Conservation (phyloP, 2,888 invertebrate species). For the Drosophila vallismaia region DNA sequence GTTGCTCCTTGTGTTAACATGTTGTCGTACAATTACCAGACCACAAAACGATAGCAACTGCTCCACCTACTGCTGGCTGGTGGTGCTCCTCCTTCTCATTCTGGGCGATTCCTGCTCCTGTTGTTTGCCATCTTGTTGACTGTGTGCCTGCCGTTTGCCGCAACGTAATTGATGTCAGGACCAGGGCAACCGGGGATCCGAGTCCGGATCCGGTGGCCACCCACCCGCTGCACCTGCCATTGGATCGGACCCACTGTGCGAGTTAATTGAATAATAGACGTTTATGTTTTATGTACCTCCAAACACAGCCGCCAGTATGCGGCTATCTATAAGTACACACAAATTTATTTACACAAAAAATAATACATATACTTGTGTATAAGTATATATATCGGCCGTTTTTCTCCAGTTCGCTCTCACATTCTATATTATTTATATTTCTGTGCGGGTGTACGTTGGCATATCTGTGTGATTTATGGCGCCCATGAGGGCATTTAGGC, state of each 20-base stretch:
- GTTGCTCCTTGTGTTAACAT: conserved; percentile 67
- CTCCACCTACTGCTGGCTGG: conserved; percentile 1
- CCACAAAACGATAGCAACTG: conserved; percentile 42
- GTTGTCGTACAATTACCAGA: conserved; percentile 75
- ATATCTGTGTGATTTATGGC: conserved; percentile 53
- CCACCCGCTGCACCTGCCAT: conserved; percentile 34
- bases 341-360: conserved; percentile 12
- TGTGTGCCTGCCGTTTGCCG: conserved; percentile 55
- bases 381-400: conserved; percentile 6
- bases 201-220: background rate
- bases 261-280: conserved; percentile 75
- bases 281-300: conserved; percentile 68
- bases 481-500: conserved; percentile 47
- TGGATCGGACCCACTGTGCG: conserved; percentile 57
- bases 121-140: conserved; percentile 54
- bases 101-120: conserved; percentile 3
- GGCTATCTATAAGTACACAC: conserved; percentile 31
- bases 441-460: conserved; percentile 10
- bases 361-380: background rate
- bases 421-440: conserved; percentile 11
- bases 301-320: conserved; percentile 14
- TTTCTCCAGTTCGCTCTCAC: background rate
- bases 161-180: conserved; percentile 69
- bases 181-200: conserved; percentile 2
- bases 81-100: background rate